Conservation (phyloP, 2,113 vertebrate species). For the Galbula dea region DNA sequence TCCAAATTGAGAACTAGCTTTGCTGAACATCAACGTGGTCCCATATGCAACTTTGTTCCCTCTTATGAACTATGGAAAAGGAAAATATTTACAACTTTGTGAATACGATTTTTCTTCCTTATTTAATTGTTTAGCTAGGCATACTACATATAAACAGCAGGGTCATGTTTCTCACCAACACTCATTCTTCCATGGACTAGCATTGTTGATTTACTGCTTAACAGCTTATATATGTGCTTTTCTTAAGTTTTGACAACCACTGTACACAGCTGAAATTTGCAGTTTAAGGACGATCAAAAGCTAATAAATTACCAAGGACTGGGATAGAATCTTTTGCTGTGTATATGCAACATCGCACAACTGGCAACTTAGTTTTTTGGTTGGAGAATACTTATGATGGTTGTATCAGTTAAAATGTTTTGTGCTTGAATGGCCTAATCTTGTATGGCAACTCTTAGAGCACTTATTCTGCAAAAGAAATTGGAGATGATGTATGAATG, state of each 20-base stretch:
- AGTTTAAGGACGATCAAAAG: background rate
- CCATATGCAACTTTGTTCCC: background rate
- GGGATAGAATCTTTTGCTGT: background rate
- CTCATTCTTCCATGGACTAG: background rate
- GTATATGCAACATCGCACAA: background rate
- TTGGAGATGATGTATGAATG: background rate
- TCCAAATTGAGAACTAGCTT: background rate
- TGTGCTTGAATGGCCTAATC: background rate
- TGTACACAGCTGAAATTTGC: background rate
- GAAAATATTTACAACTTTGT: background rate
- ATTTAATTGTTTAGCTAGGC: background rate
- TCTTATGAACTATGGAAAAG: background rate
- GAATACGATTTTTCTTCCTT: background rate
- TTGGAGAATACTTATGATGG: background rate
- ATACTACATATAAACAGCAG: background rate
- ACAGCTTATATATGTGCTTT: background rate
- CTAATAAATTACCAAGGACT: background rate
- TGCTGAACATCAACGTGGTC: background rate
- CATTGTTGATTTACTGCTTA: background rate
- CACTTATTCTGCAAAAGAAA: background rate
- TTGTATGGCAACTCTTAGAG: background rate
- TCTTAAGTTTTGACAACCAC: background rate
- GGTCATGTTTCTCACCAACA: background rate
- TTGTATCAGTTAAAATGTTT: background rate
- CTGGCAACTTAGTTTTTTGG: background rate